Evolutionary conservation across 2,113 vertebrate genomes (phyloP), one percentile per base, ranked within the genome.

Genomic region (Lipotes vexillifer): DNA sequence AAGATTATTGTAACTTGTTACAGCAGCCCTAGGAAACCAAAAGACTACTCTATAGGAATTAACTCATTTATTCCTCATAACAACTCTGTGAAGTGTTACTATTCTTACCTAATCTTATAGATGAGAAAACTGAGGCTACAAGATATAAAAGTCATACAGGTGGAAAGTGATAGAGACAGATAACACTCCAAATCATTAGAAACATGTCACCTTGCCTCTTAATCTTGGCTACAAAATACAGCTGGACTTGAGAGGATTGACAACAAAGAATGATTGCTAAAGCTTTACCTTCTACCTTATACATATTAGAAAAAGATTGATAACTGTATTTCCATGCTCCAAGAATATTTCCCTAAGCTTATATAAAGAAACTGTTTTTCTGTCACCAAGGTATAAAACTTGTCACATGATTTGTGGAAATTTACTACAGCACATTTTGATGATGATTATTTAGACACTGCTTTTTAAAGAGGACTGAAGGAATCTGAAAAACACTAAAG

Each of bases 401-500:
- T 97, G 46, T 66, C 21, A 87, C 72, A 5, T 94, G 86, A 97
- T 96, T 41, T 55, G 5, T n/a, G 77, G 17, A 95, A 97, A 14
- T 77, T 98, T 93, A 87, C 63, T 71, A 83, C 17, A 97, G 75
- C 93, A 94, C 44, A 85, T 87, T 98, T 97, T 72, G 55, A 86
- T 96, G 95, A 41, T 65, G 87, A 61, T 25, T 69, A 1, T 97
- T 98, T 96, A 97, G 85, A 65, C 25, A 36, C 7, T 92, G 87
- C 93, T 97, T 97, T 65, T 3, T 4, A 81, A 52, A 88, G 84
- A 90, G 71, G 44, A 52, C 44, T 97, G 92, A 94, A 98, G 95
- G 84, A 96, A 96, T 97, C 94, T 66, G 84, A 88, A 95, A 44
- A 52, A 96, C 96, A 61, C 41, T 95, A 87, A 97, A 98, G n/a